Base-by-base conservation (phyloP, 2,888 invertebrate species). In the Anthoptus insignis region DNA sequence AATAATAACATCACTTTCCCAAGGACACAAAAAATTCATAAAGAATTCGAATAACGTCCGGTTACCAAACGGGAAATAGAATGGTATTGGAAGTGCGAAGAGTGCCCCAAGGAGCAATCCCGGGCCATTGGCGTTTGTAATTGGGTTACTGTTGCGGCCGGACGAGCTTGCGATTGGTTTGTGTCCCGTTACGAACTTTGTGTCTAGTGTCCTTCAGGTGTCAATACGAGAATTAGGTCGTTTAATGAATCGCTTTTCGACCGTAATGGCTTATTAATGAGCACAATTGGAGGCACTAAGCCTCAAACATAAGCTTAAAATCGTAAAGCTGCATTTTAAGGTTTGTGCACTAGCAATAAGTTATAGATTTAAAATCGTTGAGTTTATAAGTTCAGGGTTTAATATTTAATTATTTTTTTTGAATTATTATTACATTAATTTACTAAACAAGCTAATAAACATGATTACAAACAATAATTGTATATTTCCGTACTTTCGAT, bases 21-120 rank as follows among this genome's bases (percentile, higher is more conserved):
- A 24, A 27, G 49, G 49, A 27, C 22, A 45, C 53, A 37, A 54
- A 37, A 37, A 37, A 22, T 13, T 37, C 37, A 37, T 54, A 39
- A 6, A 16, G 56, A 56, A 39, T 56, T 56, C 24, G 56, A 56
- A 39, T 39, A 24, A 24, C 39, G 27, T 14, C 54, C 9, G 39
- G 11, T 24, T 37, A 24, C 37, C 14, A 56, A 42, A 56, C 56
- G 65, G 72, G 66, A 73, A 75, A 71, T 73, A 66, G 76, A 76
- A 75, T 74, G 76, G 75, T 68, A 76, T 76, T 76, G 77, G 79
- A 79, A 72, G 80, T 78, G 80, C 72, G 76, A 77, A 80, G 72
- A 58, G 73, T 56, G 64, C 68, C 82, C 76, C 79, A 37, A 57
- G 80, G 84, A 68, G 74, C 81, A 81, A 82, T 83, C 80, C 78